These are phyloP conservation scores for Danaus plexippus DNA, from an alignment of 1,140 invertebrate genomes.

Conservation along the genomic window DNA sequence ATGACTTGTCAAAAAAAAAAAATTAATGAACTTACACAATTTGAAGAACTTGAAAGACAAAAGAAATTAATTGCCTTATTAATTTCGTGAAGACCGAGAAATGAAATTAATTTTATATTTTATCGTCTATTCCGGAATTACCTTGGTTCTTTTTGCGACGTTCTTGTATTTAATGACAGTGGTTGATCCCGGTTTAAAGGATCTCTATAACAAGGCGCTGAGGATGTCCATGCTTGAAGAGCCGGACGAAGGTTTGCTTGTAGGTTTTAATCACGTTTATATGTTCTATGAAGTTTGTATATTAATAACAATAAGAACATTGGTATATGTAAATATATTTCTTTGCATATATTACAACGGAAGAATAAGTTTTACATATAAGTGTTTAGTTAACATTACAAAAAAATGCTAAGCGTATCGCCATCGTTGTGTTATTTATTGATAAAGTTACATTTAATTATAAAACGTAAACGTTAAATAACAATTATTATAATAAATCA, in stretches of 20 bases:
- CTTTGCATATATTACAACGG: too few relatives aligned
- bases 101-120: slow-evolving; percentile 25
- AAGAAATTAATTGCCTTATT: too few relatives aligned
- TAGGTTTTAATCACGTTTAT: slow-evolving; percentile 6
- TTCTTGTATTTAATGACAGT: slow-evolving; percentile 32
- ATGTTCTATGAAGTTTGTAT: slow-evolving; percentile 2
- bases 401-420: too few relatives aligned
- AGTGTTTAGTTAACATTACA: too few relatives aligned
- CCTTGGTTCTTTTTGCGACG: slow-evolving; percentile 20
- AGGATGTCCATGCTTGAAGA: slow-evolving; percentile 6
- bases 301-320: too few relatives aligned
- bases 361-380: too few relatives aligned
- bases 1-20: too few relatives aligned
- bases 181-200: slow-evolving; percentile 26
- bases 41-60: background rate
- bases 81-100: background rate
- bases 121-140: slow-evolving; percentile 18
- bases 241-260: slow-evolving; percentile 3
- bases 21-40: background rate
- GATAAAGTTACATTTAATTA: too few relatives aligned
- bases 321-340: too few relatives aligned
- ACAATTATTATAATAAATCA: too few relatives aligned
- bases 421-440: too few relatives aligned
- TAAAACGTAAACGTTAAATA: too few relatives aligned
- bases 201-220: slow-evolving; percentile 13